Evolutionary conservation across 2,888 invertebrate genomes (phyloP).

Genomic region (Esperia sulphurella): DNA sequence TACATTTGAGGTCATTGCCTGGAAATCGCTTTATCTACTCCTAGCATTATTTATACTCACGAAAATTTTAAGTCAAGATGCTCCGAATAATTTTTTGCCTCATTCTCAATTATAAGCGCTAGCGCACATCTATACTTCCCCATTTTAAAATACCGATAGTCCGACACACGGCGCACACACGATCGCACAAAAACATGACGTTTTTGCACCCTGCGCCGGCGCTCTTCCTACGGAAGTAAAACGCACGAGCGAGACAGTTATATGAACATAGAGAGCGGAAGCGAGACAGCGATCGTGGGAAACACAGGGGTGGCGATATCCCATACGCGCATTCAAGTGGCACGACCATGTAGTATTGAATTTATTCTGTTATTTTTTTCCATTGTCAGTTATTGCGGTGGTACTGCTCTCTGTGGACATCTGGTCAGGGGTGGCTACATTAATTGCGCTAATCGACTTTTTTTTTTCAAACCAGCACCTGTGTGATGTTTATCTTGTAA

Average conservation of each 20-base stretch:
- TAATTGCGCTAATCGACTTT: constrained; percentile 22
- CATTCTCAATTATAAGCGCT: constrained; percentile 15
- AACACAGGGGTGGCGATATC: constrained; percentile 73
- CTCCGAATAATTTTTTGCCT: not conserved
- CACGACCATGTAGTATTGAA: constrained; percentile 43
- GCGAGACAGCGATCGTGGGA: constrained; percentile 62
- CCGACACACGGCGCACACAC: constrained; percentile 69
- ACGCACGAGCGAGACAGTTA: constrained; percentile 30
- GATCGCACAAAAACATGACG: constrained; percentile 55
- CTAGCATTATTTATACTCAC: too few relatives aligned
- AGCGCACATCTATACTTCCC: constrained; percentile 19
- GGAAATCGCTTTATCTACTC: too few relatives aligned
- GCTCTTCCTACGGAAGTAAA: constrained; percentile 67
- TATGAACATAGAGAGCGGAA: constrained; percentile 26
- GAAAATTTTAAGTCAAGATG: not conserved
- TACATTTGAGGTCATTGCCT: too few relatives aligned
- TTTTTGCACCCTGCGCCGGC: constrained; percentile 63
- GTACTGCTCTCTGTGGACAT: constrained; percentile 23
- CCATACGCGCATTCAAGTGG: constrained; percentile 70
- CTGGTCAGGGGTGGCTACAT: constrained; percentile 22
- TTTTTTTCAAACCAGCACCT: constrained; percentile 35
- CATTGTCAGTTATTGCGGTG: constrained; percentile 14
- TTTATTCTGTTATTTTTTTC: constrained; percentile 24
- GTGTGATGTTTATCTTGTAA: constrained; percentile 39
- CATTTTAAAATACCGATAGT: constrained; percentile 27